Conservation (phyloP, 2,888 invertebrate species). For the Cordilura impudica region DNA sequence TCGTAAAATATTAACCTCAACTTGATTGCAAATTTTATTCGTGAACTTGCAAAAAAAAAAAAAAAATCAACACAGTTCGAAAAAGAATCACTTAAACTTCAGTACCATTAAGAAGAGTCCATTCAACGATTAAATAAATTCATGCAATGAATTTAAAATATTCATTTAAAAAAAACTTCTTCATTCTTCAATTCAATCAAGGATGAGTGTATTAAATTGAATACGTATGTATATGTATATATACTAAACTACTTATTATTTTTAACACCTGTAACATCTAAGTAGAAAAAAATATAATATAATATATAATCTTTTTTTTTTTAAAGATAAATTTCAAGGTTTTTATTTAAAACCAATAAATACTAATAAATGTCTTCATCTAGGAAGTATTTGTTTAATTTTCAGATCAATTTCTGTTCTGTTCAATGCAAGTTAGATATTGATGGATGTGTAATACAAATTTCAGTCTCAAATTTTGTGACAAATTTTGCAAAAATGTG, state of each 20-base stretch:
- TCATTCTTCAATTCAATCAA: too few relatives aligned
- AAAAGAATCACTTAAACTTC: too few relatives aligned
- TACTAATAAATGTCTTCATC: slow-evolving; percentile 49
- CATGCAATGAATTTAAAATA: too few relatives aligned
- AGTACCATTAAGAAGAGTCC: too few relatives aligned
- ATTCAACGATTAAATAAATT: too few relatives aligned
- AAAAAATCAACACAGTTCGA: too few relatives aligned
- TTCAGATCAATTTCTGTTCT: slow-evolving; percentile 14
- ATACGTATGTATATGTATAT: too few relatives aligned
- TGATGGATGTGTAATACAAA: slow-evolving; percentile 45
- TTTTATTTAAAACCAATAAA: slow-evolving; percentile 47
- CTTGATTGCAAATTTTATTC: too few relatives aligned
- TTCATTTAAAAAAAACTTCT: too few relatives aligned
- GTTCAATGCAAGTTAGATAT: slow-evolving; percentile 6
- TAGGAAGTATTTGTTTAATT: slow-evolving; percentile 34
- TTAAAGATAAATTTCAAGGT: slow-evolving; percentile 29
- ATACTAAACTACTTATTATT: not conserved
- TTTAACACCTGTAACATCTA: slow-evolving; percentile 45
- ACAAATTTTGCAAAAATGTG: slow-evolving; percentile 49
- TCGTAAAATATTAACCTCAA: too few relatives aligned
- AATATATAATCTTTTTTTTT: slow-evolving; percentile 29
- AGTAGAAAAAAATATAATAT: slow-evolving; percentile 47
- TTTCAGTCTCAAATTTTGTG: slow-evolving; percentile 59
- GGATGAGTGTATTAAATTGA: too few relatives aligned
- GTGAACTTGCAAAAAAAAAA: too few relatives aligned